Conservation (phyloP, 2,888 invertebrate species). For the Erynnis tages region DNA sequence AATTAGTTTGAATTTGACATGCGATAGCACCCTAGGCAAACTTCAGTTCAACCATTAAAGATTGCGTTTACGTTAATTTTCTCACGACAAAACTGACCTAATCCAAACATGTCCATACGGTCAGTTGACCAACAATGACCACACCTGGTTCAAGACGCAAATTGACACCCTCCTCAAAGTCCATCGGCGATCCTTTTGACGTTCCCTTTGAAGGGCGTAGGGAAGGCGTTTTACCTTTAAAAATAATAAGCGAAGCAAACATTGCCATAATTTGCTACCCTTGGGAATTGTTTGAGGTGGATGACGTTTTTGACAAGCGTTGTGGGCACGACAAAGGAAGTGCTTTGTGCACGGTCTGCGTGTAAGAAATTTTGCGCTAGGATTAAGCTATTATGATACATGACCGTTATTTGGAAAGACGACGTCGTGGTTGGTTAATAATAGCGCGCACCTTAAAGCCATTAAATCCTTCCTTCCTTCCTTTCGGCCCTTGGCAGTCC, state of each 20-base stretch:
- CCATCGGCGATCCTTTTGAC: constrained; percentile 60
- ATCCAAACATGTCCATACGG: constrained; percentile 63
- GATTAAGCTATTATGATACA: constrained; percentile 38
- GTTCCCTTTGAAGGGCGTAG: constrained; percentile 66
- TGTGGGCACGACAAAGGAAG: constrained; percentile 50
- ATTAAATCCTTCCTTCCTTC: too few species aligned
- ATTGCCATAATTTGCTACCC: constrained; percentile 67
- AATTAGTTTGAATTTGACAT: too few species aligned
- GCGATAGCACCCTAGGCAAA: too few species aligned
- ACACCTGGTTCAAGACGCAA: constrained; percentile 65
- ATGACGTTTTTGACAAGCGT: constrained; percentile 74
- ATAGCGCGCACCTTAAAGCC: neutral
- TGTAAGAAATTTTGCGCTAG: constrained; percentile 52
- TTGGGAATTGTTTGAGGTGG: constrained; percentile 54
- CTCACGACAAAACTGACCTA: constrained; percentile 71
- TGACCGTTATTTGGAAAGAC: constrained; percentile 33
- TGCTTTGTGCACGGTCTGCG: constrained; percentile 61
- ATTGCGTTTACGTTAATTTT: constrained; percentile 43
- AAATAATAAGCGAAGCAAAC: constrained; percentile 69
- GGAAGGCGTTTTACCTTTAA: constrained; percentile 53
- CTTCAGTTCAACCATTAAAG: too few species aligned
- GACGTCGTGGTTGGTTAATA: constrained; percentile 20
- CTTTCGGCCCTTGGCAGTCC: too few species aligned
- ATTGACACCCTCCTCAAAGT: constrained; percentile 70
- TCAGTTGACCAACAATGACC: constrained; percentile 74